Evolutionary conservation across 2,797 vertebrate genomes (phyloP).

Genomic region (Gorsachius magnificus): DNA sequence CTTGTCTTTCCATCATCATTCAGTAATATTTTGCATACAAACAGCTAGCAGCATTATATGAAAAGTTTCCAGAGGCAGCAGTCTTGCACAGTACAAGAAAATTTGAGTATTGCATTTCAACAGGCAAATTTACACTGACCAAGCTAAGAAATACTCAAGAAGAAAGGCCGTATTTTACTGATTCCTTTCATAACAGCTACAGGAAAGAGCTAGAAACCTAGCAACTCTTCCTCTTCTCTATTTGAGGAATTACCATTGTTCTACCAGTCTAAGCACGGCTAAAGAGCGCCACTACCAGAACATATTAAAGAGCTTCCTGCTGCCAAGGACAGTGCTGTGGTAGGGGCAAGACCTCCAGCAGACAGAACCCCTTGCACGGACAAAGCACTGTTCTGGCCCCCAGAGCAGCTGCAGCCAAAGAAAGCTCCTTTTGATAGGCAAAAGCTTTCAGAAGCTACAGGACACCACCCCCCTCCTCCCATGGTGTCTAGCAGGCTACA

Average conservation of each 20-base stretch:
- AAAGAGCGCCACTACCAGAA: background rate
- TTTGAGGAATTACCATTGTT: background rate
- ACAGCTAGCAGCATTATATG: background rate
- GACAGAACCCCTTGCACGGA: background rate
- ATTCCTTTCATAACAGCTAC: background rate
- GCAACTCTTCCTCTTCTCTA: background rate
- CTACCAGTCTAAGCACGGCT: background rate
- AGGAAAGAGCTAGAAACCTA: constrained; percentile 15
- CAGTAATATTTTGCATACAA: background rate
- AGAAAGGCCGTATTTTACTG: background rate
- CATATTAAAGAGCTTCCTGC: background rate
- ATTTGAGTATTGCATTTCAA: background rate
- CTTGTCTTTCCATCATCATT: background rate
- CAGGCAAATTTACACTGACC: background rate
- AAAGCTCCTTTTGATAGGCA: background rate
- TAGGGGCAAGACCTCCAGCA: background rate
- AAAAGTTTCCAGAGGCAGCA: background rate
- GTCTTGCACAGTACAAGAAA: background rate
- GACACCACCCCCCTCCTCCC: background rate
- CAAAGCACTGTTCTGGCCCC: background rate
- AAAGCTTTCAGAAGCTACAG: background rate
- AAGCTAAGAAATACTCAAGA: background rate
- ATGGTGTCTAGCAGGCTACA: background rate
- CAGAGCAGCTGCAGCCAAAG: background rate
- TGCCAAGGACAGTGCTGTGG: background rate